Conservation (phyloP, 1,140 invertebrate species). For the Anagrus nilaparvatae region DNA sequence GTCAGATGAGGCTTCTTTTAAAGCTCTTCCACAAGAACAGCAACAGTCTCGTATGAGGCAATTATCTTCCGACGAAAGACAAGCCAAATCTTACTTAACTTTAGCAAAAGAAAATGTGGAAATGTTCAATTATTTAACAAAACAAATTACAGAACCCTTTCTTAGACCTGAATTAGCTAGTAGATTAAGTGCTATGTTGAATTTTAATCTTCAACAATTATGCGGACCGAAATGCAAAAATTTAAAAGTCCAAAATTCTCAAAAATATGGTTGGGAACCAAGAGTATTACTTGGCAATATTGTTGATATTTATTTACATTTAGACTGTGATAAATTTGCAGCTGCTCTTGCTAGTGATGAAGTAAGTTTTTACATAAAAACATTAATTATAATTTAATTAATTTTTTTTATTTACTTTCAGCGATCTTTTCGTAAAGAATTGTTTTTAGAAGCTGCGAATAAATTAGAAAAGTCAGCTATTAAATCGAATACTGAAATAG, state of each 20-base stretch:
- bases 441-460: slow-evolving; percentile 82
- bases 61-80: slow-evolving; percentile 80
- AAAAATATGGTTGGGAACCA: slow-evolving; percentile 96
- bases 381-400: background rate
- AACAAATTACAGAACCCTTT: slow-evolving; percentile 90
- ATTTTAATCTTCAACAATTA: slow-evolving; percentile 94
- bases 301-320: slow-evolving; percentile 92
- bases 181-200: slow-evolving; percentile 92
- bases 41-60: slow-evolving; percentile 70
- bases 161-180: slow-evolving; percentile 84
- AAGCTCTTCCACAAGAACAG: slow-evolving; percentile 54
- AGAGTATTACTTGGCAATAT: slow-evolving; percentile 79
- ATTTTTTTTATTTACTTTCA: slow-evolving; percentile 40
- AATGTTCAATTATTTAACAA: slow-evolving; percentile 95
- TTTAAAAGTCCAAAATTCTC: slow-evolving; percentile 89
- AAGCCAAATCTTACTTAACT: slow-evolving; percentile 90
- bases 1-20: slow-evolving; percentile 60
- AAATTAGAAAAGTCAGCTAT: slow-evolving; percentile 72
- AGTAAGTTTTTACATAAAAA: slow-evolving; percentile 41
- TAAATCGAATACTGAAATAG: slow-evolving; percentile 72
- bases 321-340: slow-evolving; percentile 86
- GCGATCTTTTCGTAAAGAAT: slow-evolving; percentile 85
- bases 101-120: slow-evolving; percentile 93
- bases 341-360: slow-evolving; percentile 82
- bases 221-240: slow-evolving; percentile 96